These are phyloP conservation scores for Cotesia congregata DNA, from an alignment of 2,888 invertebrate genomes.

Conservation along the genomic window DNA sequence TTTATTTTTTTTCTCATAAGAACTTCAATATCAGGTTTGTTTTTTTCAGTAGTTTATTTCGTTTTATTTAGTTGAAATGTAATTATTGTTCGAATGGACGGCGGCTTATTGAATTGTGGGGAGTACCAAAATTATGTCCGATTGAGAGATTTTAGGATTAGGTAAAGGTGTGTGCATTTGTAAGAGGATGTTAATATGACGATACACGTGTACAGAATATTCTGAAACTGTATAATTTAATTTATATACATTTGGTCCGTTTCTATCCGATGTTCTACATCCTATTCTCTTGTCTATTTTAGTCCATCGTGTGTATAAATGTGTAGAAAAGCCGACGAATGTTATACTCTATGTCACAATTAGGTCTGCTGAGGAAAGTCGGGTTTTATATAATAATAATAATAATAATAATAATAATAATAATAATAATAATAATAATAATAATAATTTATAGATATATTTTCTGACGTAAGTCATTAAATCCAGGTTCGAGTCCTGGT, in stretches of 20 bases:
- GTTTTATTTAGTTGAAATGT: constrained; percentile 15
- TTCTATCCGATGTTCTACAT: constrained; percentile 13
- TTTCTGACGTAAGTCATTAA: too few species aligned
- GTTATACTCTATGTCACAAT: too few species aligned
- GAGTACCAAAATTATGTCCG: constrained; percentile 13
- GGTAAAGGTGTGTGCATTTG: background rate
- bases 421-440: too few species aligned
- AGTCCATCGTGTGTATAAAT: background rate
- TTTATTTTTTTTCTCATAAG: constrained; percentile 60
- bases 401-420: too few species aligned
- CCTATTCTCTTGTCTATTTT: constrained; percentile 36
- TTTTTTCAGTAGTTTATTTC: constrained; percentile 43
- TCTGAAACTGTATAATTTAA: constrained; percentile 33
- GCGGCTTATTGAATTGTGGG: constrained; percentile 16
- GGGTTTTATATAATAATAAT: too few species aligned
- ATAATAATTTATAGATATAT: too few species aligned
- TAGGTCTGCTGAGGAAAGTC: too few species aligned
- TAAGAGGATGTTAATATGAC: constrained; percentile 34
- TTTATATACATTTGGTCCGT: constrained; percentile 21
- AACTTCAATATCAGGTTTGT: constrained; percentile 61
- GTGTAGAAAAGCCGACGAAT: background rate
- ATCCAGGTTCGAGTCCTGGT: too few species aligned
- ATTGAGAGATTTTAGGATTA: constrained; percentile 34
- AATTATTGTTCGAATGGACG: background rate
- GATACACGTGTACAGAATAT: constrained; percentile 39